Percentiles rank a stretch among this genome's conserved stretches.
phyloP scores from a whole-genome alignment of 2,113 vertebrate genomes.

The Myocastor coypus region DNA sequence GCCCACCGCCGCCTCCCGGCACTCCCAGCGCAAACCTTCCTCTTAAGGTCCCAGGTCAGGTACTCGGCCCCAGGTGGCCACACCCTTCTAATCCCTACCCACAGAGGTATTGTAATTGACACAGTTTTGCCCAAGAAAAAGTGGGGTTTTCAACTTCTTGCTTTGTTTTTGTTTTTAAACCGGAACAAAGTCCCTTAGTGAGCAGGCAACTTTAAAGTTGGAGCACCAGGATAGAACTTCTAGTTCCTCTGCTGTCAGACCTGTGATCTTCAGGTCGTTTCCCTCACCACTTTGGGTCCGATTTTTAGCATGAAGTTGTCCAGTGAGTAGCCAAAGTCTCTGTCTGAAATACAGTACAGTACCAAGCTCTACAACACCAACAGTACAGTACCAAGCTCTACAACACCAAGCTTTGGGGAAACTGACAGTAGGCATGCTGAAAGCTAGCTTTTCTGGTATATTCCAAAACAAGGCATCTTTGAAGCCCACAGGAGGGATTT shows the following conservation, averaged over 20 bases:
- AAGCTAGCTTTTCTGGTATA: neutral
- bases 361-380: conserved; percentile 3
- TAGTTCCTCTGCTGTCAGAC: neutral
- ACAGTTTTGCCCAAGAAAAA: conserved; percentile 23
- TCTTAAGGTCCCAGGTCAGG: neutral
- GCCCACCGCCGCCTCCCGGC: neutral
- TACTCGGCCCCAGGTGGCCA: neutral
- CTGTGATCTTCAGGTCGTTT: neutral
- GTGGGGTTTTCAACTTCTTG: neutral
- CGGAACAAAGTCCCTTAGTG: neutral
- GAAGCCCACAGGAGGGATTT: neutral
- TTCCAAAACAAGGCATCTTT: conserved; percentile 6
- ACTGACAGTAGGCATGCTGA: neutral
- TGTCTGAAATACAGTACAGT: neutral
- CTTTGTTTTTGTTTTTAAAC: neutral
- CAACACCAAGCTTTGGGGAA: conserved; percentile 7
- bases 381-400: neutral
- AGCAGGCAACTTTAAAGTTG: neutral
- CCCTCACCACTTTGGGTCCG: neutral
- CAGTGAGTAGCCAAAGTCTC: neutral
- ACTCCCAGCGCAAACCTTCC: too few species aligned
- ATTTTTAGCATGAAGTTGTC: neutral
- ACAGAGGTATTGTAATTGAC: neutral
- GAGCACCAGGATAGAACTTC: neutral
- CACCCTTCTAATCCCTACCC: neutral